phyloP scores from a whole-genome alignment of 2,888 invertebrate species.

The Omphaloscelis lunosa region DNA sequence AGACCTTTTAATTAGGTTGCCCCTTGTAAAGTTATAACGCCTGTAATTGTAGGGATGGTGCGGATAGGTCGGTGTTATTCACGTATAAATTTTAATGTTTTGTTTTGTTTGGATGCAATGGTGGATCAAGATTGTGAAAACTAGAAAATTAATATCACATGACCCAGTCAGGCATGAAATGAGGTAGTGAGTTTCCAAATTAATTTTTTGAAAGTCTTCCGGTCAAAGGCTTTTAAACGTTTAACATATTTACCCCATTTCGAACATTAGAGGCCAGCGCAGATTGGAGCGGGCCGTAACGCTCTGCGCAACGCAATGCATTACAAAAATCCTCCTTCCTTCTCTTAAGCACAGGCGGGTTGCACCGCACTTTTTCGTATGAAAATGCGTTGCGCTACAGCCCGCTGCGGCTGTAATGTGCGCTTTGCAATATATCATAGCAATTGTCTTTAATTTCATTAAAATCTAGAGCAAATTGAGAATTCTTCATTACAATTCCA shows the following conservation, averaged over 20 bases:
- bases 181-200: neutral
- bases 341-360: neutral
- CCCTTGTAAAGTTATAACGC: slow-evolving; percentile 48
- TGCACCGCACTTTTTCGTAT: neutral
- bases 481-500: slow-evolving; percentile 9
- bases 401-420: neutral
- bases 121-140: neutral
- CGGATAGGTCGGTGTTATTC: slow-evolving; percentile 18
- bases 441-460: neutral
- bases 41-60: slow-evolving; percentile 37
- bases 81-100: slow-evolving; percentile 39
- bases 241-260: neutral
- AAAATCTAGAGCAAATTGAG: slow-evolving; percentile 1
- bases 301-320: neutral
- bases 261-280: neutral
- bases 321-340: neutral
- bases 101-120: slow-evolving; percentile 16
- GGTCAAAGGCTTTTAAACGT: neutral
- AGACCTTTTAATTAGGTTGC: slow-evolving; percentile 57
- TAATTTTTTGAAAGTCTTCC: neutral
- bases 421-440: neutral
- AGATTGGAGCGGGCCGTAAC: neutral
- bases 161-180: neutral
- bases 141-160: neutral
- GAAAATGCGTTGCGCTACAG: neutral